phyloP scores from a whole-genome alignment of 2,888 invertebrate species.

The Drosophila sordidula region DNA sequence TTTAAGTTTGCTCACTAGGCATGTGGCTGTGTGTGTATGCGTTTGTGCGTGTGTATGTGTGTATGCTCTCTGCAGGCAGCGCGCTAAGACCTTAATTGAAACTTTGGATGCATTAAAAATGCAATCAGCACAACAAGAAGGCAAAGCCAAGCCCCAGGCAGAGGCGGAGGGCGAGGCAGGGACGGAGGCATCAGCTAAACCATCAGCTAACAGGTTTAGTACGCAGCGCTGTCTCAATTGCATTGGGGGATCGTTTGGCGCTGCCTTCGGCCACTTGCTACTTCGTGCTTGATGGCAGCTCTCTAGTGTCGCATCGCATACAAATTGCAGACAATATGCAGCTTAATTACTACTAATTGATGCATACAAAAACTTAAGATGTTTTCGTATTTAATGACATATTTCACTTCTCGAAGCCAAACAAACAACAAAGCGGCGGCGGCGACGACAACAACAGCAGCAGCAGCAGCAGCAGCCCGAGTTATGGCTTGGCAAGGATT shows the following conservation, averaged over 20 bases:
- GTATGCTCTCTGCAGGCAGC: slow-evolving; percentile 12
- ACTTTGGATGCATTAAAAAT: slow-evolving; percentile 74
- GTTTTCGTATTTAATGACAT: slow-evolving; percentile 82
- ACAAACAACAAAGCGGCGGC: slow-evolving; percentile 58
- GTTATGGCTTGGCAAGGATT: slow-evolving; percentile 69
- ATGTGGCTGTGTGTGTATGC: not conserved
- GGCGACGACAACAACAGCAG: slow-evolving; percentile 28
- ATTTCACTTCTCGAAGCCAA: slow-evolving; percentile 74
- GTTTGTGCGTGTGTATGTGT: slow-evolving; percentile 3
- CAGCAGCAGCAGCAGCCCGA: slow-evolving; percentile 53
- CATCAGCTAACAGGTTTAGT: slow-evolving; percentile 39
- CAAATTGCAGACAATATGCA: slow-evolving; percentile 83
- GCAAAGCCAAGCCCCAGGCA: slow-evolving; percentile 7
- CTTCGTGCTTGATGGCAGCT: slow-evolving; percentile 40
- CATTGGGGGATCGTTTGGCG: slow-evolving; percentile 56
- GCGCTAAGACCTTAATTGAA: slow-evolving; percentile 62
- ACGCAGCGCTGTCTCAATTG: slow-evolving; percentile 58
- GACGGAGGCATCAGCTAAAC: slow-evolving; percentile 14
- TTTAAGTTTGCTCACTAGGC: slow-evolving; percentile 10
- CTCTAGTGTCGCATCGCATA: slow-evolving; percentile 67
- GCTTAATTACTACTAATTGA: slow-evolving; percentile 84
- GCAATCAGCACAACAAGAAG: slow-evolving; percentile 70
- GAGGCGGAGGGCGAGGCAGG: not conserved
- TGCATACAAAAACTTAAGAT: slow-evolving; percentile 84
- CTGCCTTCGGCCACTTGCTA: slow-evolving; percentile 35